Conservation (phyloP, 1,140 invertebrate genomes). For the Eufriesea mexicana region DNA sequence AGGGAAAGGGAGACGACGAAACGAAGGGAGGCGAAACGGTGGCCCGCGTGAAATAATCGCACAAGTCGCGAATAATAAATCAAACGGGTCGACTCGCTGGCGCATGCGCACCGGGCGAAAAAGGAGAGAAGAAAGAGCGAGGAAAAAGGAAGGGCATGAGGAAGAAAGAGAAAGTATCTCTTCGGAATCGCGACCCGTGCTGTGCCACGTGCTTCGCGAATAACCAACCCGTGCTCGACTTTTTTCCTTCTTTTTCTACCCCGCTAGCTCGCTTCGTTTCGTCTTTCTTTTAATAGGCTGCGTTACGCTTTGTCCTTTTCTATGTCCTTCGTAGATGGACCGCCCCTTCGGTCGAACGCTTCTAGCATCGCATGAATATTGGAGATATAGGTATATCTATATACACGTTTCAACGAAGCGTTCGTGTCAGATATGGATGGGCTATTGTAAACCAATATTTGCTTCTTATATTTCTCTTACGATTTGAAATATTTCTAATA, state of each 20-base stretch:
- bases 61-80: constrained; percentile 60
- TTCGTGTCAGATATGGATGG: no score
- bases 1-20: neutral
- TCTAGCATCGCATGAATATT: no score
- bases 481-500: no score
- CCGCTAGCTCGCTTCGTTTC: neutral
- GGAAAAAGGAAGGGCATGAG: constrained; percentile 14
- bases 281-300: neutral
- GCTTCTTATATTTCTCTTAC: no score
- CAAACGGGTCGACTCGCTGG: constrained; percentile 42
- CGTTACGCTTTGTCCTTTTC: neutral
- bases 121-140: neutral
- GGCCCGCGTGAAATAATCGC: constrained; percentile 64
- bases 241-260: neutral
- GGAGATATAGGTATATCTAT: no score
- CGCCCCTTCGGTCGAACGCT: neutral
- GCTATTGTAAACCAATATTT: no score
- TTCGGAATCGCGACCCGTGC: constrained; percentile 13
- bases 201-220: constrained; percentile 46
- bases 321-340: no score
- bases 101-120: constrained; percentile 5
- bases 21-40: constrained; percentile 6
- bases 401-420: no score
- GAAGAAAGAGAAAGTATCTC: constrained; percentile 42
- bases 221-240: neutral